Evolutionary conservation across 2,888 invertebrate genomes (phyloP), one percentile per base, ranked within the genome.

Genomic region (Lithosia quadra): DNA sequence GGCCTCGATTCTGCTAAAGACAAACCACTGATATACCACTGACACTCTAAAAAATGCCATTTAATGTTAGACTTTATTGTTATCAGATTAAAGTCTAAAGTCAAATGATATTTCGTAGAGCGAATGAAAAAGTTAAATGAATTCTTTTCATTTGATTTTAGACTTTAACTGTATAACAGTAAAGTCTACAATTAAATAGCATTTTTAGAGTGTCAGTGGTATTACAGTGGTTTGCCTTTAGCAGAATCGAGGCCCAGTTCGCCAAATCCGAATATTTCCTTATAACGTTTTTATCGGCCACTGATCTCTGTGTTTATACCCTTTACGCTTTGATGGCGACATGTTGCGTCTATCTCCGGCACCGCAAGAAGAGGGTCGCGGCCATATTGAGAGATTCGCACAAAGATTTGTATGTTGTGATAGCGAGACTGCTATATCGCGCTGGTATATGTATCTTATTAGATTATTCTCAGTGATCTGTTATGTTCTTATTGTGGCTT

Each of bases 361-460:
- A 18, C n/a, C 53, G 10, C 21, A 21, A 53, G 55, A 21, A 57
- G 21, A 28, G n/a, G 66, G 24, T 61, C 55, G 11, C 36, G 55
- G 39, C 10, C 22, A 36, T 22, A 24, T 60, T 61, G 55, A 22
- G 66, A 67, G 55, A 28, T 67, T 61, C 39, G 57, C 22, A 55
- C 3, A 15, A 60, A 66, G 60, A 66, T 66, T 55, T 36, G 34
- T 55, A 53, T 61, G 43, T 62, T 43, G 28, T 21, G 56, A 67
- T 67, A 55, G 36, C 33, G 49, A 49, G 49, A 2, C 49, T 28
- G n/a, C 49, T 9, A 49, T n/a, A 49, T 49, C 49, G 56, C 56
- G 56, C n/a, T n/a, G 49, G 43, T 43, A 43, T 43, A 43, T 43
- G 5, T 43, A 18, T 18, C 18, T 13, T 11, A 1, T 2, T 36